Base-by-base conservation (phyloP, 2,888 invertebrate genomes). In the Sphaerolaimus hirsutus region DNA sequence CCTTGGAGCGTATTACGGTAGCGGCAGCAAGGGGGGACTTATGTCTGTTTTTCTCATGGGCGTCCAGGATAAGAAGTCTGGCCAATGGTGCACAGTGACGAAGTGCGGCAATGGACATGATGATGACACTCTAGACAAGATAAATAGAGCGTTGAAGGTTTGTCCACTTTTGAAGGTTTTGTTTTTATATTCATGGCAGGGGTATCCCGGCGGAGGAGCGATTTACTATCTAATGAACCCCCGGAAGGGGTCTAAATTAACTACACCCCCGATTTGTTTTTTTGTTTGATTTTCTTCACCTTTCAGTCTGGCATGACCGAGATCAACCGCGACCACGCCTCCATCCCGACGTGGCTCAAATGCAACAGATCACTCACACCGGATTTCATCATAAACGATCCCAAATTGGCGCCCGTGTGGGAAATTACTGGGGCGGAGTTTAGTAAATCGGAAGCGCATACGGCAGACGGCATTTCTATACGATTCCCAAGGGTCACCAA, bases 21-120 rank as follows among this genome's bases (percentile, higher is more conserved):
- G 82, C 1, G 86, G 86, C 2, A 79, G 77, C 57, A 81, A 80
- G 66, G 82, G 69, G 40, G 86, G 86, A 0, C 76, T 82, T 71
- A 79, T 84, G 75, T 87, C 86, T 2, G 77, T 86, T 41, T 89
- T 87, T 62, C 69, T 91, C 21, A 86, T 89, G 84, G 89, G 89
- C 0, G 82, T 82, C 56, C 74, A 76, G 48, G 79, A 89, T 65
- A 69, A 69, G 5, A 62, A 58, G 0, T 69, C 70, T 2, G 68
- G 68, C 41, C 68, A 72, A 44, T 89, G 82, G 79, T 75, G 78
- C 48, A 89, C 89, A 0, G 89, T 89, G 0, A 84, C 87, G 1
- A 91, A 89, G 71, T 73, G 73, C 42, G 68, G 67, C 45, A 66
- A 64, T 46, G 87, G 87, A 0, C 78, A 82, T 50, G 86, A 87